Conservation (phyloP, 2,113 vertebrate species). For the Gorsachius goisagi region DNA sequence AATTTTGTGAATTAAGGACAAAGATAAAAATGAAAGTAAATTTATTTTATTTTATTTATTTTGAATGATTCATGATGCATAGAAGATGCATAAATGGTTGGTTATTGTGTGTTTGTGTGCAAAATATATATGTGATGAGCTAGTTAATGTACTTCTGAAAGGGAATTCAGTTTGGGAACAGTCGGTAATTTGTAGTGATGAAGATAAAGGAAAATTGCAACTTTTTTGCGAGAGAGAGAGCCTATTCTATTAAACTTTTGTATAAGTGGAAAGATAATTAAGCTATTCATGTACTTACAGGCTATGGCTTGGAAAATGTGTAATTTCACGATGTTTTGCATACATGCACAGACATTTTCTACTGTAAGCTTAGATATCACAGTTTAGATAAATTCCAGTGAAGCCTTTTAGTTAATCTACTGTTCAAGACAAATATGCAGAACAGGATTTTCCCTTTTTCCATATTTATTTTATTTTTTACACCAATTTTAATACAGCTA, state of each 20-base stretch:
- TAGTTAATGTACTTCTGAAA: slow-evolving; percentile 1
- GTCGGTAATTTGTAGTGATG: background rate
- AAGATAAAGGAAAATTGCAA: slow-evolving; percentile 33
- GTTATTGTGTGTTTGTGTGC: background rate
- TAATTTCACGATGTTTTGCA: background rate
- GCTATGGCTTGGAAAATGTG: background rate
- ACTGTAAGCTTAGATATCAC: background rate
- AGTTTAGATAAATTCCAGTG: background rate
- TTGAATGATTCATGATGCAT: background rate
- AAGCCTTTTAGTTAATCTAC: background rate
- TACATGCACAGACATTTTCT: background rate
- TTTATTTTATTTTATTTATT: background rate
- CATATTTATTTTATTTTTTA: background rate
- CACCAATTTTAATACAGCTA: background rate
- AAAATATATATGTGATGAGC: background rate
- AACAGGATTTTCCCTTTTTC: background rate
- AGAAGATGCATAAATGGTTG: background rate
- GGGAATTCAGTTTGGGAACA: background rate
- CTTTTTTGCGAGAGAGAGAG: background rate
- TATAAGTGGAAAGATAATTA: slow-evolving; percentile 25
- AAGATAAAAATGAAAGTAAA: background rate
- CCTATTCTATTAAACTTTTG: background rate
- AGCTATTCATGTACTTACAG: background rate
- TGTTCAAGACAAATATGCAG: background rate
- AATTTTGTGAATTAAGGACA: slow-evolving; percentile 22